Evolutionary conservation across 2,113 vertebrate species (phyloP).

Genomic region (Ptyas mucosa): DNA sequence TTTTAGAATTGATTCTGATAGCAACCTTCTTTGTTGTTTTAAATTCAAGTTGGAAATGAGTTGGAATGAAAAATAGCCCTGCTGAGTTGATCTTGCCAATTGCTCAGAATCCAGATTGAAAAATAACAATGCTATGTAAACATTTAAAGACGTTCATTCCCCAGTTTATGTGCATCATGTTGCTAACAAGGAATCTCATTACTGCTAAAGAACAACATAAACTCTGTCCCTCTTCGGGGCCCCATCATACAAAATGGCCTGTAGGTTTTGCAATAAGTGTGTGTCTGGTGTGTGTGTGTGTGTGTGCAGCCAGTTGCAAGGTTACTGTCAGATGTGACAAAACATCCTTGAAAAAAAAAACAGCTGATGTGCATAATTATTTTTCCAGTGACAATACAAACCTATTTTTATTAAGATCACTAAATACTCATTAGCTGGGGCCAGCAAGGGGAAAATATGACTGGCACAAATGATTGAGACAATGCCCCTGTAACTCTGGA

Average conservation of each 20-base stretch:
- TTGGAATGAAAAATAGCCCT: slow-evolving; percentile 4
- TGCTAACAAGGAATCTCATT: slow-evolving; percentile 11
- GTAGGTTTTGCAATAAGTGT: neutral
- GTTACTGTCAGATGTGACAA: neutral
- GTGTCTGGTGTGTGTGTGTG: too few species aligned
- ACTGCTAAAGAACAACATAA: neutral
- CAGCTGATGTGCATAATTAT: neutral
- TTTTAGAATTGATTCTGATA: slow-evolving; percentile 33
- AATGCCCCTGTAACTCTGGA: neutral
- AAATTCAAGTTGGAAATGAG: slow-evolving; percentile 26
- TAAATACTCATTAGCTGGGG: neutral
- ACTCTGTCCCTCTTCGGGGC: neutral
- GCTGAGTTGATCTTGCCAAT: slow-evolving; percentile 39
- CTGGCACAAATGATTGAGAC: neutral
- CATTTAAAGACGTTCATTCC: rapidly evolving
- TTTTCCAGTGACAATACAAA: neutral
- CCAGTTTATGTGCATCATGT: slow-evolving; percentile 1
- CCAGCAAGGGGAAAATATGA: neutral
- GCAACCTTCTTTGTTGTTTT: slow-evolving; percentile 15
- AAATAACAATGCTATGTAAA: slow-evolving; percentile 32
- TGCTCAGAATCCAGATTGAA: slow-evolving; percentile 51
- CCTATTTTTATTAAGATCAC: neutral
- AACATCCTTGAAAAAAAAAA: neutral
- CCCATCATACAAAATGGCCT: neutral
- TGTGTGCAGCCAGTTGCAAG: neutral